Conservation (phyloP, 2,797 vertebrate species). For the Clarias laeviceps region DNA sequence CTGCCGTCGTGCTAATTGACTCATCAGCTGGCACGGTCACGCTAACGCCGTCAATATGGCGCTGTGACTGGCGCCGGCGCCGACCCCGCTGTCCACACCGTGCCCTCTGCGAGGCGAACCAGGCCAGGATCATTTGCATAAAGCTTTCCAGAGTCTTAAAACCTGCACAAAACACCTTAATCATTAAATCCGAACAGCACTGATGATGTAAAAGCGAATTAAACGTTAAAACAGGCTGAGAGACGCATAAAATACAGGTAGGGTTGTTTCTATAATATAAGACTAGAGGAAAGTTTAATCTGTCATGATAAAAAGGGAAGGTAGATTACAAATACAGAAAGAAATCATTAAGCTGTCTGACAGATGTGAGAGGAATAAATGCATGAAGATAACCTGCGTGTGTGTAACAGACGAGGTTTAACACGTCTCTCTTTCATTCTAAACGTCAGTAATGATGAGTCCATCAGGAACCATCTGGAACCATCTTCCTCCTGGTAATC, state of each 20-base stretch:
- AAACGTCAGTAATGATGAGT: background rate
- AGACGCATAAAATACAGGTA: background rate
- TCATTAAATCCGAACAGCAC: background rate
- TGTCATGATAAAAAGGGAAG: background rate
- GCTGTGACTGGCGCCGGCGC: slow-evolving; percentile 18
- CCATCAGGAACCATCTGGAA: background rate
- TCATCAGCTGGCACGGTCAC: slow-evolving; percentile 50
- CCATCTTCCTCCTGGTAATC: background rate
- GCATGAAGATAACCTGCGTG: background rate
- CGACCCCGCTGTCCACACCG: slow-evolving; percentile 42
- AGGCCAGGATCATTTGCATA: slow-evolving; percentile 17
- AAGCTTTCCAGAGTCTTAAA: background rate
- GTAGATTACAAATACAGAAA: background rate
- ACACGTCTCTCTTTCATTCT: background rate
- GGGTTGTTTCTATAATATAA: background rate
- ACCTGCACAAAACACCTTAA: background rate
- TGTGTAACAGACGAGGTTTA: background rate
- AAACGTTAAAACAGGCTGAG: background rate
- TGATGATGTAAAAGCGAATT: background rate
- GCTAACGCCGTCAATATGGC: slow-evolving; percentile 47
- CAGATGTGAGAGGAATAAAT: background rate
- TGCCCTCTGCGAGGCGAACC: slow-evolving; percentile 24
- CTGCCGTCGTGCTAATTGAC: slow-evolving; percentile 50
- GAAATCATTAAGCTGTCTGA: background rate
- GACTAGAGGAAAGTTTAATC: background rate